phyloP scores from a whole-genome alignment of 1,140 invertebrate genomes.

The Pogonomyrmex barbatus region DNA sequence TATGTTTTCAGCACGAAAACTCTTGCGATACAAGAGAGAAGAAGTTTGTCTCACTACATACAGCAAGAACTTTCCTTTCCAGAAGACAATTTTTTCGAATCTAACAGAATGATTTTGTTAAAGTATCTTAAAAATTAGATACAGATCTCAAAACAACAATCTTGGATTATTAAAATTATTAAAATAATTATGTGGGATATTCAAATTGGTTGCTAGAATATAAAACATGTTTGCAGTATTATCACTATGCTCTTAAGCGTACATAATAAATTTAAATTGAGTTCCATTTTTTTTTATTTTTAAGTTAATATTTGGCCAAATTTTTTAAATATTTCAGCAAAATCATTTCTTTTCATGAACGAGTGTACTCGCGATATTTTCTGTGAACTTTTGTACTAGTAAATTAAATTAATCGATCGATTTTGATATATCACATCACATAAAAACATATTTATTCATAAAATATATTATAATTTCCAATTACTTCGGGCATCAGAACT shows the following conservation, averaged over 20 bases:
- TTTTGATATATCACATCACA: not conserved
- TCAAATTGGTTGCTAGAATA: no score
- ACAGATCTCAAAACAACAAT: no score
- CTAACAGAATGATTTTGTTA: no score
- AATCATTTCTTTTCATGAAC: not conserved
- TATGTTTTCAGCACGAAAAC: constrained; percentile 4
- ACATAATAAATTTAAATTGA: no score
- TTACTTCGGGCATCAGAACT: not conserved
- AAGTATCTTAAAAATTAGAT: no score
- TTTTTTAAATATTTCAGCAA: not conserved
- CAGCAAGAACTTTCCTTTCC: not conserved
- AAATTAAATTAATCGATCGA: constrained; percentile 9
- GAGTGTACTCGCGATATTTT: not conserved
- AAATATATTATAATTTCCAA: not conserved
- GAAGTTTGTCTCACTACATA: not conserved
- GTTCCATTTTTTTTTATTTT: no score
- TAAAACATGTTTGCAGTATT: no score
- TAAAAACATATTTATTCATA: not conserved
- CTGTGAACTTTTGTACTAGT: not conserved
- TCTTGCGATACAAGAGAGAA: not conserved
- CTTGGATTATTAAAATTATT: no score
- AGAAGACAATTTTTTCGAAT: no score
- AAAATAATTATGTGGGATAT: no score
- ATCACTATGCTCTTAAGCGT: no score
- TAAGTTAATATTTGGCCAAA: no score